Base-by-base conservation (phyloP, 2,888 invertebrate species). In the Hypselothyrea guttata region DNA sequence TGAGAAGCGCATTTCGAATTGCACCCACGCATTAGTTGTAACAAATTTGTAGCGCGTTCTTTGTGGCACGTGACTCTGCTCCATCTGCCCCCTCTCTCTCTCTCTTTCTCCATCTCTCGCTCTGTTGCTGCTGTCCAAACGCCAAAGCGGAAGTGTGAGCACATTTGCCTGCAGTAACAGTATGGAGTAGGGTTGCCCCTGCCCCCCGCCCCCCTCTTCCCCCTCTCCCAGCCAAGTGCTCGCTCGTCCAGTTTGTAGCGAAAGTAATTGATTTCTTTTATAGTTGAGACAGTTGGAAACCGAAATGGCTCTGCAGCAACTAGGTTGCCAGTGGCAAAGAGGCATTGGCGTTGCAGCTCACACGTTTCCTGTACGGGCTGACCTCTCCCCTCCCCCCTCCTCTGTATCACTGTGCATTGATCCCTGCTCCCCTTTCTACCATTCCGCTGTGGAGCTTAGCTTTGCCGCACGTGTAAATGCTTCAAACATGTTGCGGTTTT, bases 191-290 rank as follows among this genome's bases (percentile, higher is more conserved):
- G 3, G 22, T 5, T 22, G 22, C 8, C 22, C 37, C 33, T 46
- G 13, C 13, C 7, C 9, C 1, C 4, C 4, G 3, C 15, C 7
- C 5, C 38, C 11, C 27, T 5, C n/a, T 4, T 9, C 12, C n/a
- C n/a, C 11, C 51, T n/a, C 5, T 18, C n/a, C 33, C 30, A n/a
- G 18, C 2, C 13, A 30, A 37, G 38, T 48, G 9, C 38, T 22
- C 8, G 41, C 48, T 13, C 31, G 44, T 49, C 33, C 70, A 64
- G 59, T 54, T 52, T 53, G 59, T 69, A 78, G 82, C 78, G 82
- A 82, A 82, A 82, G 81, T 82, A 82, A 82, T 82, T 82, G 81
- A 82, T 82, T 82, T 84, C 83, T 78, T 78, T 84, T 82, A 84
- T 74, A 81, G 71, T 73, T 81, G 82, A 84, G 79, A 84, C 79